Base-by-base conservation (phyloP, 2,797 vertebrate species). In the Salarias fasciatus region DNA sequence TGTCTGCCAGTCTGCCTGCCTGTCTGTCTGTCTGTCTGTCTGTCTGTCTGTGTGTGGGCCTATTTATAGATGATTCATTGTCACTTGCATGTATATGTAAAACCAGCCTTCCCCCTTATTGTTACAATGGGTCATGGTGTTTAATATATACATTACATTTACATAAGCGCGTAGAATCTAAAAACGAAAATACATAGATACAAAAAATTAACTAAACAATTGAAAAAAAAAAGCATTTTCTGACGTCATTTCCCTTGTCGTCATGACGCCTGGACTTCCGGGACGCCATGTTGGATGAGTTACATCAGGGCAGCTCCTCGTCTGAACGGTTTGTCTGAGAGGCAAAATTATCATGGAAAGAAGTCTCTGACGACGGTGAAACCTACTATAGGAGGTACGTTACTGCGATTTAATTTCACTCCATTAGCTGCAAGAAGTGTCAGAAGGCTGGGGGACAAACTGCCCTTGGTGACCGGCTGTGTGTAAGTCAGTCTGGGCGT, bases 221-320 rank as follows among this genome's bases (percentile, higher is more conserved):
- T 2, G 24, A 24, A 2, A 24, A 24, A 24, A 24, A 3, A 18
- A 24, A 24, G 24, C n/a, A n/a, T n/a, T n/a, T n/a, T n/a, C n/a
- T 2, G 18, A 24, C 18, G 18, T 24, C 18, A 24, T 18, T 24
- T 24, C 42, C 14, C n/a, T 8, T 18, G 14, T 15, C 41, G 41
- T 44, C 38, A 0, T 5, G 2, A 4, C 15, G 14, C 10, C 10
- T 1, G 7, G 15, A 44, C 14, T 44, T 73, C 72, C 41, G 60
- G 10, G 6, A 28, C 77, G 62, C 72, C 79, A 69, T 79, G 9
- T 67, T 64, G 53, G 14, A 31, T 3, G 8, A 2, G 37, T 53
- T 18, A 3, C 49, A 7, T 58, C 46, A 35, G 24, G 8, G 11
- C 3, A 44, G 29, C 29, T 43, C 4, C 6, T 6, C 5, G 24